phyloP scores from a whole-genome alignment of 2,888 invertebrate genomes.

The Aphodius sticticus region DNA sequence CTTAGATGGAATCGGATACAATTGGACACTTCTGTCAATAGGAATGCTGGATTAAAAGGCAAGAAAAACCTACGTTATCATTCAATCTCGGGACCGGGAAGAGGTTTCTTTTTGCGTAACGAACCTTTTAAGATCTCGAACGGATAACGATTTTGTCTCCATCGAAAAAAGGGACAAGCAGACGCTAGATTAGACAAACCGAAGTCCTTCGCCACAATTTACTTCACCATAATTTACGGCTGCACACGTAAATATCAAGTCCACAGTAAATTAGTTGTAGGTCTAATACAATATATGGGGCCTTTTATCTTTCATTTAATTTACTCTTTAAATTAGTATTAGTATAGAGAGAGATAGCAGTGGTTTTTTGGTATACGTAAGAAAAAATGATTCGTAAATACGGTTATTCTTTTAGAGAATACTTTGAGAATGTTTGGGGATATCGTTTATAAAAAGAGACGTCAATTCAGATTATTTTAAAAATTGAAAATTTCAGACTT shows the following conservation, averaged over 20 bases:
- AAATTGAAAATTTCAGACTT: too few species aligned
- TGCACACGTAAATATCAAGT: background rate
- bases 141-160: constrained; percentile 18
- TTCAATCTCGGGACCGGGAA: constrained; percentile 29
- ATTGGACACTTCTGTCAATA: constrained; percentile 36
- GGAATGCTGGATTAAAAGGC: constrained; percentile 31
- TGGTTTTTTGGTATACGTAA: too few species aligned
- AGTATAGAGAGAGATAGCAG: too few species aligned
- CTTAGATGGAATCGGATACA: constrained; percentile 34
- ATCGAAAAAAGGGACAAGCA: background rate
- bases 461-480: too few species aligned
- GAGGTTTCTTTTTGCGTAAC: constrained; percentile 33
- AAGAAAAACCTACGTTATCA: constrained; percentile 29
- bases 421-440: too few species aligned
- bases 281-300: background rate
- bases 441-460: too few species aligned
- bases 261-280: background rate
- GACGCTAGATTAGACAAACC: constrained; percentile 4
- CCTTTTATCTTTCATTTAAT: background rate
- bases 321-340: background rate
- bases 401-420: too few species aligned
- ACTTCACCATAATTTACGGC: background rate
- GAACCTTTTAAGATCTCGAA: constrained; percentile 24
- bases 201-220: background rate
- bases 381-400: too few species aligned